Evolutionary conservation across 2,113 vertebrate species (phyloP), one percentile per base, ranked within the genome.

Genomic region (Heptranchias perlo): DNA sequence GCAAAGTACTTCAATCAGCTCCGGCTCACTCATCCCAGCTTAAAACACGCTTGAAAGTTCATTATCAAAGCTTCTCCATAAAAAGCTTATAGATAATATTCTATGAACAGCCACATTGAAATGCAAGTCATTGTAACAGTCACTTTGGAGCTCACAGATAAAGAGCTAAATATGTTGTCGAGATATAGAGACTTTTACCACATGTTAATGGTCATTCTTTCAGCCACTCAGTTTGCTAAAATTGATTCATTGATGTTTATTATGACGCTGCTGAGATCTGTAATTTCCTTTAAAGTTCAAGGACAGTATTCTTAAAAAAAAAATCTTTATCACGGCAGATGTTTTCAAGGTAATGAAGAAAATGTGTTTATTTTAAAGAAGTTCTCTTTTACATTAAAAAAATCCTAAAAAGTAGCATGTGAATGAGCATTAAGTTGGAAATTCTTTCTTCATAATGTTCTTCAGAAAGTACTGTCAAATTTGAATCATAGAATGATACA

Each of bases 271-370:
- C 47, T 73, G 39, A 52, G 25, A 95, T 52, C 47, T 73, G 14
- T 94, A n/a, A 94, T 65, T 23, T 94, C n/a, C 65, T 73, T 69
- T 54, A 54, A 95, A 73, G 94, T 95, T 69, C 93, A 95, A 95
- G 39, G 93, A 67, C 93, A 67, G 39, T 94, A 44, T 16, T 39
- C 16, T 39, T 62, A 62, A 8, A 62, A 94, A 67, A 94, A 47
- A 21, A 47, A 21, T 3, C 3, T 62, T n/a, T 0, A 62, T n/a
- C 18, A 4, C 92, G 65, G 62, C 92, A 25, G 18, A 39, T 62
- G n/a, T n/a, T 94, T 93, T 94, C 58, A 94, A 23, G 39, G 5
- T 28, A 18, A 69, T 95, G 44, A 52, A 7, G 92, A 52, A 95
- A 95, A 73, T 35, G 14, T 69, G 87, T 11, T 54, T 58, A 58